These are phyloP conservation scores for Climacteris rufus DNA, from an alignment of 2,113 vertebrate genomes.

Conservation along the genomic window DNA sequence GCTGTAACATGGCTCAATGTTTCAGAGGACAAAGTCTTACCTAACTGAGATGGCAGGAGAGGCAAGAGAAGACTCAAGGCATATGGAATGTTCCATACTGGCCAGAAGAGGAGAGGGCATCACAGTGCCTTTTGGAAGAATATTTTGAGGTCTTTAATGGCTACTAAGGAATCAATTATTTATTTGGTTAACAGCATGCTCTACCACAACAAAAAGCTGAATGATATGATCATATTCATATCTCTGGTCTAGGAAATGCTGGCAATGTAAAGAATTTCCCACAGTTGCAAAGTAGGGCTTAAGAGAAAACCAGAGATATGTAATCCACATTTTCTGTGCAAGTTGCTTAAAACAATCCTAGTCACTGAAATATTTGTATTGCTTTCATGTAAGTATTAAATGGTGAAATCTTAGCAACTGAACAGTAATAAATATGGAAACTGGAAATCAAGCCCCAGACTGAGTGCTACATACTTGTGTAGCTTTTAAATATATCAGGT, in stretches of 20 bases:
- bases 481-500: slow-evolving; percentile 2
- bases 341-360: not conserved
- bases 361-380: not conserved
- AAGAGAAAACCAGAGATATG: not conserved
- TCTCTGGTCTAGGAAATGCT: not conserved
- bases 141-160: not conserved
- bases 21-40: not conserved
- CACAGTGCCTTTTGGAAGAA: not conserved
- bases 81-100: not conserved
- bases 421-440: not conserved
- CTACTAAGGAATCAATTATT: not conserved
- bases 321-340: not conserved
- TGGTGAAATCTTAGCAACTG: not conserved
- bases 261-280: not conserved
- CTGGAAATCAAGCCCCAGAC: not conserved
- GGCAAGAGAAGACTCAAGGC: not conserved
- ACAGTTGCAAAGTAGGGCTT: not conserved
- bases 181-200: not conserved
- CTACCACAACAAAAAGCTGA: not conserved
- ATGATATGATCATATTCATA: not conserved
- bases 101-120: not conserved
- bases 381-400: not conserved
- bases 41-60: not conserved
- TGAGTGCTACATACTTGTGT: not conserved
- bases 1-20: not conserved